Percentiles rank a stretch among this genome's conserved stretches.
These are phyloP conservation scores for Actinostola sp. DNA, from an alignment of 92 coral and sea anemone genomes.

Conservation along the genomic window DNA sequence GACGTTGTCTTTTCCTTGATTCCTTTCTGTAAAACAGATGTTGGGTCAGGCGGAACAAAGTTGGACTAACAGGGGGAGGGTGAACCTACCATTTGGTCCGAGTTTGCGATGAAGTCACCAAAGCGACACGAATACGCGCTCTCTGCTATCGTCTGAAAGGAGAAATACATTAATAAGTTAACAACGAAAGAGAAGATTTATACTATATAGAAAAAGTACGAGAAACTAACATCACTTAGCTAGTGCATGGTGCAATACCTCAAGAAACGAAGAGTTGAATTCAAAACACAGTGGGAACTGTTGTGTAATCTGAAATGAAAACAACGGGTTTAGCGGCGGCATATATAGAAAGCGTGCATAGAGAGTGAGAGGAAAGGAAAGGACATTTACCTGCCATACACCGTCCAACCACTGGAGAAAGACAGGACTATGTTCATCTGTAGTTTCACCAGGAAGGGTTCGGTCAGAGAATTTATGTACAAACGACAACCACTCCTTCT, in stretches of 20 bases:
- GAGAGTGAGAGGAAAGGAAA: background rate
- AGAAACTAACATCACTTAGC: background rate
- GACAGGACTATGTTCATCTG: constrained; percentile 87
- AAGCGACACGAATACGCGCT: constrained; percentile 94
- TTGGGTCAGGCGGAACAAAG: too few species aligned
- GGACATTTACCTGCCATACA: constrained; percentile 92
- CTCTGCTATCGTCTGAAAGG: constrained; percentile 87
- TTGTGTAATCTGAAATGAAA: constrained; percentile 65
- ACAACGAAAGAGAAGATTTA: background rate
- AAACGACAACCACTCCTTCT: constrained; percentile 97
- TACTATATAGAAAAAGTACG: background rate
- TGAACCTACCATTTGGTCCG: constrained; percentile 55
- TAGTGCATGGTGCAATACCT: constrained; percentile 49
- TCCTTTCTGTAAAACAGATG: constrained; percentile 41
- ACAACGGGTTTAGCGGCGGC: background rate
- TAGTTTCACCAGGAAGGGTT: constrained; percentile 49
- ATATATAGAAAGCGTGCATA: background rate
- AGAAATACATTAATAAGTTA: too few species aligned
- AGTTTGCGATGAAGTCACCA: constrained; percentile 90
- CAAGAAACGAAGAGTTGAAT: constrained; percentile 80
- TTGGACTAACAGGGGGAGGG: too few species aligned
- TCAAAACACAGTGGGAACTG: constrained; percentile 96
- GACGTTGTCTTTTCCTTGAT: constrained; percentile 76
- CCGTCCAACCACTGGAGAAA: constrained; percentile 98
- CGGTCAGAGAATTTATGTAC: constrained; percentile 87